phyloP scores from a whole-genome alignment of 1,140 invertebrate species.

The Drosophila pseudoobscura region DNA sequence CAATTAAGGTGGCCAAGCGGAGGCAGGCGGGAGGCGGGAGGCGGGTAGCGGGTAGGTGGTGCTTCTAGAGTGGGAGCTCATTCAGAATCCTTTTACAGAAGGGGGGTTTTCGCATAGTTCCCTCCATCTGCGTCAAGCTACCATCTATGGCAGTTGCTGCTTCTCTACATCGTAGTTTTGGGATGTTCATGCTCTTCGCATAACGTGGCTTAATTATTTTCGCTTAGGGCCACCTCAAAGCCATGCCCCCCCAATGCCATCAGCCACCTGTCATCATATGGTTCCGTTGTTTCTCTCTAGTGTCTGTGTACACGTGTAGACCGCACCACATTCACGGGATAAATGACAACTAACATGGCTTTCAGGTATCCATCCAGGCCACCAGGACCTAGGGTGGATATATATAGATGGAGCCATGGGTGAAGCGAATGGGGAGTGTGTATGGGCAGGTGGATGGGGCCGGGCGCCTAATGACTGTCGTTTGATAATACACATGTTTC shows the following conservation, averaged over 20 bases:
- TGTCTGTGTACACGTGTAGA: slow-evolving; percentile 66
- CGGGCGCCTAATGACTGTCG: slow-evolving; percentile 66
- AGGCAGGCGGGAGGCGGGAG: too few relatives aligned
- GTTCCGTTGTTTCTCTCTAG: background rate
- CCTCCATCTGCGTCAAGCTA: slow-evolving; percentile 28
- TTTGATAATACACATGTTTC: slow-evolving; percentile 79
- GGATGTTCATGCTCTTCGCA: slow-evolving; percentile 66
- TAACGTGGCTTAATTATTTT: slow-evolving; percentile 74
- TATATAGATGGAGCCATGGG: too few relatives aligned
- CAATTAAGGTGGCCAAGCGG: slow-evolving; percentile 58
- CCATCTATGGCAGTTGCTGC: slow-evolving; percentile 45
- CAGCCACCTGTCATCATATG: slow-evolving; percentile 18
- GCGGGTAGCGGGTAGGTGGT: slow-evolving; percentile 14
- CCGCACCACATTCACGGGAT: slow-evolving; percentile 61
- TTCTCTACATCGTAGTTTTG: slow-evolving; percentile 24
- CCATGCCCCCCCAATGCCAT: background rate
- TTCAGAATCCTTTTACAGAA: background rate
- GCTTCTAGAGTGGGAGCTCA: slow-evolving; percentile 3
- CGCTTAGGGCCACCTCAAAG: slow-evolving; percentile 28
- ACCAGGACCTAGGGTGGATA: too few relatives aligned
- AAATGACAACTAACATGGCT: slow-evolving; percentile 53
- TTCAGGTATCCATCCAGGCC: too few relatives aligned
- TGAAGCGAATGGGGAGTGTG: too few relatives aligned
- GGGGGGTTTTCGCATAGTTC: background rate
- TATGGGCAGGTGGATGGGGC: slow-evolving; percentile 13